Conservation (phyloP, 2,797 vertebrate genomes). For the Phrynocephalus vlangalii region DNA sequence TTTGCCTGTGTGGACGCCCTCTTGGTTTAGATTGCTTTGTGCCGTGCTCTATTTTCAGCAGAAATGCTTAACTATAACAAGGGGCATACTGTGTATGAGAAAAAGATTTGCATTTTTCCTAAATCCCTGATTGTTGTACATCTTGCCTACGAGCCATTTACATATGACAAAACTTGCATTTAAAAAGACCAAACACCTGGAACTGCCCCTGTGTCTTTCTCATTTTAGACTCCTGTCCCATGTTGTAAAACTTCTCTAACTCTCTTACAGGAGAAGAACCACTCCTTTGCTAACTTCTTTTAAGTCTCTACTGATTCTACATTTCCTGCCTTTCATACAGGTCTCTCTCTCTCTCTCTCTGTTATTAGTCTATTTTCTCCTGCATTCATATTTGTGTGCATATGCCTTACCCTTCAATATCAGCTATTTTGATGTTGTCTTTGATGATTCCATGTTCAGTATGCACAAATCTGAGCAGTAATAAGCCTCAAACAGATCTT, state of each 20-base stretch:
- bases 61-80: neutral
- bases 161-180: neutral
- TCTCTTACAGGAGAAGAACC: too few relatives aligned
- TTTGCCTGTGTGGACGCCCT: too few relatives aligned
- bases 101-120: neutral
- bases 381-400: too few relatives aligned
- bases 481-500: slow-evolving; percentile 61
- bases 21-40: neutral
- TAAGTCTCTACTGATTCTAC: slow-evolving; percentile 20
- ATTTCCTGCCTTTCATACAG: slow-evolving; percentile 17
- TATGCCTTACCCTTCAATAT: slow-evolving; percentile 29
- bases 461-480: slow-evolving; percentile 25
- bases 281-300: slow-evolving; percentile 18
- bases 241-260: neutral
- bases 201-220: neutral
- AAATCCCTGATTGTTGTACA: neutral
- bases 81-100: neutral
- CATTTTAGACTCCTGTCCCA: neutral
- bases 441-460: slow-evolving; percentile 28
- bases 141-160: neutral
- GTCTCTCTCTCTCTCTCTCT: slow-evolving; percentile 11
- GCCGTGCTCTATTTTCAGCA: neutral
- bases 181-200: neutral
- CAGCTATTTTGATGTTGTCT: slow-evolving; percentile 48
- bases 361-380: slow-evolving; percentile 25